A percentile compares a stretch with the other conserved stretches of the same genome.
Evolutionary conservation across 2,797 vertebrate species (phyloP).

Genomic region (Lindbergichthys nudifrons): DNA sequence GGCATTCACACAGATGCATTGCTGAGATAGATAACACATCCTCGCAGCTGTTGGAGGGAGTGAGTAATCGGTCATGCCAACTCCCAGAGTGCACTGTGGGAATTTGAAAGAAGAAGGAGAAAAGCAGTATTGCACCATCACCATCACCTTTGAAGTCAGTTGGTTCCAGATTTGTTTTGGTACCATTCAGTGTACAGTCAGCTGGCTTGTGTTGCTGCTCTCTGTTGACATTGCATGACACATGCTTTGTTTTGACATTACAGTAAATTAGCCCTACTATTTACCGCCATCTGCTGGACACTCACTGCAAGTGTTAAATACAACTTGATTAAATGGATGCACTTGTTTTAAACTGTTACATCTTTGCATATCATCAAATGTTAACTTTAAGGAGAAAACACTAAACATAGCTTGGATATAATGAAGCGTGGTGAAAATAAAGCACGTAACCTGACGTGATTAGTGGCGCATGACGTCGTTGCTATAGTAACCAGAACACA

Average conservation of each 20-base stretch:
- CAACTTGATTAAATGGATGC: neutral
- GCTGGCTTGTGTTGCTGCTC: conserved; percentile 20
- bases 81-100: conserved; percentile 55
- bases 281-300: conserved; percentile 59
- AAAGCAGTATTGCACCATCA: conserved; percentile 27
- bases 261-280: neutral
- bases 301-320: conserved; percentile 4
- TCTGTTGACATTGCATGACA: neutral
- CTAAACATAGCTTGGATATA: neutral
- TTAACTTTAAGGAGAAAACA: fast-evolving
- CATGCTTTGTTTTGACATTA: neutral
- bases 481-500: conserved; percentile 64
- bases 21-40: conserved; percentile 37
- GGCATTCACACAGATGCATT: conserved; percentile 12
- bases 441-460: fast-evolving
- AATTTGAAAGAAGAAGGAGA: conserved; percentile 19
- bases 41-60: conserved; percentile 65
- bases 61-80: conserved; percentile 42
- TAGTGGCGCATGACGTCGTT: conserved; percentile 37
- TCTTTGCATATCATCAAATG: neutral
- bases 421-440: neutral
- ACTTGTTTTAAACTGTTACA: neutral
- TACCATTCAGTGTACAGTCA: conserved; percentile 16
- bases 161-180: conserved; percentile 20
- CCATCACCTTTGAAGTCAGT: conserved; percentile 30